These are phyloP conservation scores for Oryctes rhinoceros DNA, from an alignment of 1,140 invertebrate genomes.

Conservation along the genomic window DNA sequence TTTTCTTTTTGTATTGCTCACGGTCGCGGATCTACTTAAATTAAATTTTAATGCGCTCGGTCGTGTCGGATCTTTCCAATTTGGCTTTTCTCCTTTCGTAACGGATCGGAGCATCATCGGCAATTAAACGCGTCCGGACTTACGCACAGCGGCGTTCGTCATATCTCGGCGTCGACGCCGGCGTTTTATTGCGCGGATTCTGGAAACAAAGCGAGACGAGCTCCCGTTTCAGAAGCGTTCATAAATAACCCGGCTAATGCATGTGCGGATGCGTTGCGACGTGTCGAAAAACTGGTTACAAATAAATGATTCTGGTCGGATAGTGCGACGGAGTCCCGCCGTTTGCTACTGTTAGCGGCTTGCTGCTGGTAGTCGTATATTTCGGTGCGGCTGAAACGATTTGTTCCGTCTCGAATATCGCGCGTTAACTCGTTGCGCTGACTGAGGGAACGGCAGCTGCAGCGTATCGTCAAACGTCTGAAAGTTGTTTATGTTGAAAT, in stretches of 20 bases:
- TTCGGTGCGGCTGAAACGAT: slow-evolving; percentile 2
- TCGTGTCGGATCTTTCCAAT: neutral
- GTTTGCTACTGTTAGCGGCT: slow-evolving; percentile 3
- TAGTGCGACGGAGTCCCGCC: neutral
- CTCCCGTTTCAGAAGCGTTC: slow-evolving; percentile 22
- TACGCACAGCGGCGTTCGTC: neutral
- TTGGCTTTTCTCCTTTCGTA: neutral
- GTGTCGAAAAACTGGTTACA: slow-evolving; percentile 34
- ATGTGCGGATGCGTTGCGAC: neutral
- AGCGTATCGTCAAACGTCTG: neutral
- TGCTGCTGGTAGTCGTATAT: neutral
- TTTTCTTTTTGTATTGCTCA: neutral
- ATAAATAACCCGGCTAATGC: slow-evolving; percentile 28
- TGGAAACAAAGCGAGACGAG: neutral
- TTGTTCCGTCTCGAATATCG: slow-evolving; percentile 6
- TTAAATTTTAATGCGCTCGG: neutral
- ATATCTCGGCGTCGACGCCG: neutral
- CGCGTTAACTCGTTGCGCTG: neutral
- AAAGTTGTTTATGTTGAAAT: no score
- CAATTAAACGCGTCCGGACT: neutral
- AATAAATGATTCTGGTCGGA: slow-evolving; percentile 17
- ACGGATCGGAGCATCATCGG: neutral
- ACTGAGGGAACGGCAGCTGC: neutral
- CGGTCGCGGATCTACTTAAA: neutral
- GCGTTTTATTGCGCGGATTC: slow-evolving; percentile 19